These are phyloP conservation scores for Pygoscelis antarcticus DNA, from an alignment of 2,113 vertebrate species.

Conservation along the genomic window DNA sequence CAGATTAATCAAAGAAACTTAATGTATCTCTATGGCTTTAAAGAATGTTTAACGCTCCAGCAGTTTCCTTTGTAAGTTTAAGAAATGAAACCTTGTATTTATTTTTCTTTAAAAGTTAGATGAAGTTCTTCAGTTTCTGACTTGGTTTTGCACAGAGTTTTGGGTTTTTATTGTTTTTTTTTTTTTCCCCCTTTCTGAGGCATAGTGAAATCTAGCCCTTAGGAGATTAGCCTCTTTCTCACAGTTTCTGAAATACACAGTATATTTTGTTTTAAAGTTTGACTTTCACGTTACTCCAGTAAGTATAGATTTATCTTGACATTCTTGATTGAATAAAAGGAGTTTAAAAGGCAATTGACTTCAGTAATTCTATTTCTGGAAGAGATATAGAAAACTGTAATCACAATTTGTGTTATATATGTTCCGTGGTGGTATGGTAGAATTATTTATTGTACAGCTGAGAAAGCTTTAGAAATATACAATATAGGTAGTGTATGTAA, in stretches of 20 bases:
- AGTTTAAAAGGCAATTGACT: slow-evolving; percentile 43
- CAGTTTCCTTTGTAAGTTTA: neutral
- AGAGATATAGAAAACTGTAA: slow-evolving; percentile 28
- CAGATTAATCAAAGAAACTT: slow-evolving; percentile 18
- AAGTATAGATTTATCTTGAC: slow-evolving; percentile 35
- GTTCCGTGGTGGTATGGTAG: neutral
- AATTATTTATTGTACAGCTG: neutral
- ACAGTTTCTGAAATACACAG: neutral
- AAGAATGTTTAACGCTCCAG: neutral
- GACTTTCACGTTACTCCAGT: neutral
- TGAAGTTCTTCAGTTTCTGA: neutral
- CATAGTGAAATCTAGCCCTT: neutral
- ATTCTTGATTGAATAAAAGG: slow-evolving; percentile 18
- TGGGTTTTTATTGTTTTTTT: neutral
- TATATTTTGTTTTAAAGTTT: slow-evolving; percentile 19
- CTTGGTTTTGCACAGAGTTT: neutral
- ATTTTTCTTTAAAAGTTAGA: neutral
- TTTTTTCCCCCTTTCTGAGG: neutral
- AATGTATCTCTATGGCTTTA: slow-evolving; percentile 2
- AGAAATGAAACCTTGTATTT: neutral
- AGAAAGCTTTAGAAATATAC: neutral
- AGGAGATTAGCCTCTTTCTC: neutral
- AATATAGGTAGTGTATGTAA: neutral
- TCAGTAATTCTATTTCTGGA: slow-evolving; percentile 18
- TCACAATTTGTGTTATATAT: neutral